These are phyloP conservation scores for Motacilla tschutschensis DNA, from an alignment of 2,113 vertebrate genomes.

Conservation along the genomic window DNA sequence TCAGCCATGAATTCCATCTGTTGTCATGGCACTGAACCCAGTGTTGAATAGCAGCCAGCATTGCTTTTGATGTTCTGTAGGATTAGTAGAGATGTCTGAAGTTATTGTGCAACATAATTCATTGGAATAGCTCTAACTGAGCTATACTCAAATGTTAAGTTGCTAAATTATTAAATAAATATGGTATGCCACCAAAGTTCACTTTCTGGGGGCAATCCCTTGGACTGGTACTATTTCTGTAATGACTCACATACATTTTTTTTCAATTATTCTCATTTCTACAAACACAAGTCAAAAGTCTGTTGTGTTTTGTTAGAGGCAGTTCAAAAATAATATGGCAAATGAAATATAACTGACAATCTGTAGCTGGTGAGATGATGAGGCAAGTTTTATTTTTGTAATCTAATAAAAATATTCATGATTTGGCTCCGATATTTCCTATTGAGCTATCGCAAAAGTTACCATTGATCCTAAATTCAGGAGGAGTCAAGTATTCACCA, in stretches of 20 bases:
- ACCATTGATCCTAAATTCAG: not conserved
- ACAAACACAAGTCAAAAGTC: not conserved
- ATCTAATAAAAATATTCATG: not conserved
- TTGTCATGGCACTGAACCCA: conserved; percentile 65
- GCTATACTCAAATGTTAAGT: conserved; percentile 29
- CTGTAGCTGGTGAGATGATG: not conserved
- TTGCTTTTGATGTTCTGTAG: conserved; percentile 52
- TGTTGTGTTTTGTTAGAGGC: not conserved
- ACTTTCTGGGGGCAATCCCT: not conserved
- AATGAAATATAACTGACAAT: not conserved
- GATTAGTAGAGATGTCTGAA: conserved; percentile 59
- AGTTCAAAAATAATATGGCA: not conserved
- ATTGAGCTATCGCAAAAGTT: not conserved
- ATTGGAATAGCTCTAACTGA: conserved; percentile 47
- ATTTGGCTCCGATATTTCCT: not conserved
- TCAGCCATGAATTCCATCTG: conserved; percentile 64
- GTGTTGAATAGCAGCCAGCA: conserved; percentile 54
- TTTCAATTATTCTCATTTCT: not conserved
- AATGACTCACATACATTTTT: not conserved
- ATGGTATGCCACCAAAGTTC: not conserved
- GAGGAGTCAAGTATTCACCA: not conserved
- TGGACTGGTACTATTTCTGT: not conserved
- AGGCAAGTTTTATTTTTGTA: not conserved
- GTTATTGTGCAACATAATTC: conserved; percentile 47
- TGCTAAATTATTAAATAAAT: conserved; percentile 46